phyloP scores from a whole-genome alignment of 2,113 vertebrate species.

The Pycnonotus jocosus region DNA sequence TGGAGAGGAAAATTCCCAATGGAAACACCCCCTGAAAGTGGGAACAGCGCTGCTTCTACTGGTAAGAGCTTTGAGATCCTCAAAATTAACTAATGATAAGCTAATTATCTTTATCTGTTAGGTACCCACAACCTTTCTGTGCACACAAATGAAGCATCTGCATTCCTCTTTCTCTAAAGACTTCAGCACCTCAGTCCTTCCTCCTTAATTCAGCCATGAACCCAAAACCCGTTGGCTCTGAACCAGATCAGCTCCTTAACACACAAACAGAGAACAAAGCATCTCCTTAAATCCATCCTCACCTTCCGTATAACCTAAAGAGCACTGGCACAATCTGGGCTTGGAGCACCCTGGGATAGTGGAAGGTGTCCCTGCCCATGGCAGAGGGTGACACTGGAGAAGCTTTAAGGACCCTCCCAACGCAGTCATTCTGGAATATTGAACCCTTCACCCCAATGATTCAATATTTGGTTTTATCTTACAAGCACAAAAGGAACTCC shows the following conservation, averaged over 20 bases:
- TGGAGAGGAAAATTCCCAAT: background rate
- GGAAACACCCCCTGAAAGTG: background rate
- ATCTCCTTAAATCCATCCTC: background rate
- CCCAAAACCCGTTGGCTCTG: background rate
- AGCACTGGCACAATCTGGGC: background rate
- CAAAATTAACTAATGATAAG: background rate
- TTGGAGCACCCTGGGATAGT: fast-evolving
- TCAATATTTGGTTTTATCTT: background rate
- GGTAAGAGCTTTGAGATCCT: background rate
- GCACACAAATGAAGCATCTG: background rate
- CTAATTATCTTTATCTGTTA: background rate
- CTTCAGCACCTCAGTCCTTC: background rate
- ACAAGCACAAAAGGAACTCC: background rate
- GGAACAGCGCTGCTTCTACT: background rate
- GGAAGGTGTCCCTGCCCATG: background rate
- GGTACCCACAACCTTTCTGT: background rate
- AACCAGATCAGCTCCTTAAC: background rate
- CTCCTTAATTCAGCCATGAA: background rate
- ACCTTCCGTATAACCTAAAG: background rate
- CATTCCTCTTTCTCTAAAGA: background rate
- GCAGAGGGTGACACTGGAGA: background rate
- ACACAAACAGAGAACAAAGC: background rate
- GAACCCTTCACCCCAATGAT: background rate
- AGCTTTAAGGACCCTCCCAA: background rate
- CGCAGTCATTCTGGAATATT: background rate